These are phyloP conservation scores for Dinocampus coccinellae DNA, from an alignment of 2,888 invertebrate species.

Conservation along the genomic window DNA sequence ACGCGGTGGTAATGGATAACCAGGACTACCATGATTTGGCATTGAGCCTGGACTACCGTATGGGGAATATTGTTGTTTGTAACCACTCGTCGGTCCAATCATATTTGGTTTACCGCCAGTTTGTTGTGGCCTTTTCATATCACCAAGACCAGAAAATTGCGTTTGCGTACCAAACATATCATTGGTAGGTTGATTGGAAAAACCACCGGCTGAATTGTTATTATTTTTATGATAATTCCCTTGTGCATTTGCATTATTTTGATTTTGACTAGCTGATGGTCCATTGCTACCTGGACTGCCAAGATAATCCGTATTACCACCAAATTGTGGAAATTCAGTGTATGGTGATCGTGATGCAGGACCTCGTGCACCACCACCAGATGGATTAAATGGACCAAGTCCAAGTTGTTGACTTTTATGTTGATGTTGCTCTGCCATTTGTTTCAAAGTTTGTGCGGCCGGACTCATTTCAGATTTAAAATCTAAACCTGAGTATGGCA, in stretches of 20 bases:
- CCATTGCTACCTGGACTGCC: constrained; percentile 70
- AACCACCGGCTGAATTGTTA: constrained; percentile 18
- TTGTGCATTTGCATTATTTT: constrained; percentile 51
- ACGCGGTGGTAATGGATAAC: constrained; percentile 69
- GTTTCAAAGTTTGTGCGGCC: constrained; percentile 94
- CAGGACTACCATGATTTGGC: constrained; percentile 72
- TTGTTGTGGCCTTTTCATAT: constrained; percentile 69
- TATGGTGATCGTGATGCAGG: constrained; percentile 73
- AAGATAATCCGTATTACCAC: constrained; percentile 68
- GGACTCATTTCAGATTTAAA: constrained; percentile 83
- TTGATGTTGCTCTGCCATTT: constrained; percentile 98
- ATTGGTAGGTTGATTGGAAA: constrained; percentile 44
- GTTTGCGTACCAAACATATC: constrained; percentile 62
- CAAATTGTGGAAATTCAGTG: constrained; percentile 74
- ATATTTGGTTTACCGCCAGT: constrained; percentile 64
- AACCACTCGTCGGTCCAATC: constrained; percentile 63
- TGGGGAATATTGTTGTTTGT: constrained; percentile 78
- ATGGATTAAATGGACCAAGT: constrained; percentile 70
- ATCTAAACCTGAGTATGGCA: constrained; percentile 71
- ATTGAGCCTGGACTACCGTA: constrained; percentile 77
- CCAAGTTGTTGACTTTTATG: constrained; percentile 82
- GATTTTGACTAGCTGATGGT: constrained; percentile 56
- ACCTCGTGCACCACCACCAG: constrained; percentile 67
- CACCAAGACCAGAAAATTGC: constrained; percentile 57
- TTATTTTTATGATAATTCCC: constrained; percentile 65